Evolutionary conservation across 2,113 vertebrate species (phyloP), one percentile per base, ranked within the genome.

Genomic region (Prietella phreatophila): DNA sequence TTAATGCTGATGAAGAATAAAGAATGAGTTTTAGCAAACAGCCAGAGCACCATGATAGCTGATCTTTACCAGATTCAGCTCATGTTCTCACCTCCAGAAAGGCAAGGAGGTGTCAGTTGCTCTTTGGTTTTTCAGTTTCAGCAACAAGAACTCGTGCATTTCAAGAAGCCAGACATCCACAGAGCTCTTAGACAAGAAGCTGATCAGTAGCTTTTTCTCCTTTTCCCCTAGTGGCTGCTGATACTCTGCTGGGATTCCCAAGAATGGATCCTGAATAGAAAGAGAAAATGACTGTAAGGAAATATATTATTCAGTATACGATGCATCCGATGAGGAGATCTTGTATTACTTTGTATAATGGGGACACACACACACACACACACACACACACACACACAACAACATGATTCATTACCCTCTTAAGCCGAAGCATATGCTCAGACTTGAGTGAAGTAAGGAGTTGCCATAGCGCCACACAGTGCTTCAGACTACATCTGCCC

Each of bases 391-490:
- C n/a, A n/a, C n/a, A n/a, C n/a, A n/a, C 20, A 1, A 50, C 27
- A 71, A 36, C 30, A 42, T 53, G 27, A 55, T 73, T 6, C 93
- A 14, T 91, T 94, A 98, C 97, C 93, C 93, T 96, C 42, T 92
- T 96, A 36, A 97, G 95, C 3, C 92, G 95, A 88, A 99, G 94
- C 92, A 96, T 96, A 89, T 96, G 96, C 91, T 98, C 96, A 0
- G 97, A 99, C 91, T 97, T 99, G 88, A 93, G 94, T 7, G 96
- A 94, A 0, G 95, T 94, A 30, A 99, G 96, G 82, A 98, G 92
- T 82, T 97, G 97, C 98, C 98, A 99, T 0, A 99, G 94, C 78
- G 96, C 95, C 0, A 96, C 92, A 90, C 82, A 91, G 92, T 99
- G 97, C 86, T 95, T 95, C 0, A 99, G 92, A 80, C 89, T 93